Conservation (phyloP, 37 sponge, comb jelly and placozoan species). For the Chondrilla cf. caribensis region DNA sequence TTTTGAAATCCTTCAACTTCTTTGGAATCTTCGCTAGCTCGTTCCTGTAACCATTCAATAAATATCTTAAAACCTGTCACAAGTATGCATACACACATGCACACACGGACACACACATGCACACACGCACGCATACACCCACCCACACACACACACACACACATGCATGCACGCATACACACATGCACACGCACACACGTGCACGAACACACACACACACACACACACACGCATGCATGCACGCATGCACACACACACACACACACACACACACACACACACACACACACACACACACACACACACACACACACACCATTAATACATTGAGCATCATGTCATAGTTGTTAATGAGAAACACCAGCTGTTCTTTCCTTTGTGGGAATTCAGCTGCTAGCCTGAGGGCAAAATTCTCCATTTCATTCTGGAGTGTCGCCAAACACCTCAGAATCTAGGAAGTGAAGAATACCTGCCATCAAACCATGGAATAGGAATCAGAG, state of each 20-base stretch:
- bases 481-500: background rate
- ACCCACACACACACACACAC: conserved; percentile 17
- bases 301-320: conserved; percentile 41
- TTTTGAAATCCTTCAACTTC: conserved; percentile 86
- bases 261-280: conserved; percentile 14
- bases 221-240: background rate
- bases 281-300: conserved; percentile 7
- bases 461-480: background rate
- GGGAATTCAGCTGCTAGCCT: conserved; percentile 97
- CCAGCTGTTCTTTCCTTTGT: conserved; percentile 86
- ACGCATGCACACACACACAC: conserved; percentile 6
- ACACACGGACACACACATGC: background rate
- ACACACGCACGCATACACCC: conserved; percentile 7
- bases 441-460: conserved; percentile 48
- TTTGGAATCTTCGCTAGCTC: conserved; percentile 75
- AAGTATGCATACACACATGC: background rate
- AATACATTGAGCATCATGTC: conserved; percentile 95
- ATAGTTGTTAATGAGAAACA: conserved; percentile 99
- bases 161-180: background rate
- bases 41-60: conserved; percentile 37
- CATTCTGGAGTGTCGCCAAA: conserved; percentile 81
- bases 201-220: conserved; percentile 17
- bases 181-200: background rate
- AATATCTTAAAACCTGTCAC: background rate
- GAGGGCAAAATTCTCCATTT: conserved; percentile 94